Base-by-base conservation (phyloP, 2,113 vertebrate genomes). In the Furnarius figulus region DNA sequence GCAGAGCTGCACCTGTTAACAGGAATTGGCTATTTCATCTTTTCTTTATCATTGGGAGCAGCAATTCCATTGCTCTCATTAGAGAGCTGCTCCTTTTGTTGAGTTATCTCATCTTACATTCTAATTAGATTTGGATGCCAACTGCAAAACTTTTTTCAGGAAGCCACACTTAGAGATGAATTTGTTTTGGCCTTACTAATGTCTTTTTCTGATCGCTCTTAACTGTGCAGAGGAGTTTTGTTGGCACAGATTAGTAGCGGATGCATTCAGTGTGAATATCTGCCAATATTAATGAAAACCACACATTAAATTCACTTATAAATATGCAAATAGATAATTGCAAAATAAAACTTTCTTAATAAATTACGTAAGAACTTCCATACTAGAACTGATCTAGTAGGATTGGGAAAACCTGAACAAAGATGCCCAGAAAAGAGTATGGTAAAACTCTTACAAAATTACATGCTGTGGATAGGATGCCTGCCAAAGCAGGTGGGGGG, bases 1-100 rank as follows among this genome's bases (percentile, higher is more conserved):
- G 95, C 96, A 97, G 87, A 90, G 93, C 63, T 59, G 12, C 90
- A 85, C 96, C 96, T 95, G 91, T 91, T 94, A 90, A 68, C 42
- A 96, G 89, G 66, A 95, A 70, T 73, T 91, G 92, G 91, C 79
- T 66, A 40, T 83, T 94, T 85, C 93, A 90, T 85, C 40, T 82
- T 73, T 79, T 61, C 65, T 71, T 89, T 88, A 77, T 89, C 78
- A 56, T 94, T 82, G 94, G 68, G 42, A 84, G 66, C 58, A 71
- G 75, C 77, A 90, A 82, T 94, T 96, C 93, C 89, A 82, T 53
- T 88, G 81, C 90, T 96, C 49, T 93, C 75, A 5, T 95, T 93
- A 81, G 58, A 76, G 84, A 87, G 35, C 72, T 86, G 86, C 68
- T 93, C 80, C 92, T 92, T 95, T 95, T 89, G 87, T 96, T 94